Evolutionary conservation across 2,797 vertebrate genomes (phyloP).

Genomic region (Gastrophryne carolinensis): DNA sequence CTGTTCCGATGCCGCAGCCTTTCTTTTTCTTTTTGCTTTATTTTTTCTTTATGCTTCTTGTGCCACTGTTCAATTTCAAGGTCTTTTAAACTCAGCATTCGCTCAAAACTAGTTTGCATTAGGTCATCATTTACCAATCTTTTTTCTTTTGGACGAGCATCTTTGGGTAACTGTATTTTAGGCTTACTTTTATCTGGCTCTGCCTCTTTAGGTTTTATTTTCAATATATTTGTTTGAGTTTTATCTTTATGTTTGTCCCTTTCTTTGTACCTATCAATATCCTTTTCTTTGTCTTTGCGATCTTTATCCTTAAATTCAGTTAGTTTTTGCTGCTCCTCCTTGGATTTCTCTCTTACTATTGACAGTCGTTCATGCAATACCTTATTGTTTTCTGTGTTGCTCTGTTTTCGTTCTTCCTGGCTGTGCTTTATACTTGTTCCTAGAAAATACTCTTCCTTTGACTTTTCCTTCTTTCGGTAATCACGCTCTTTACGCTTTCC

Average conservation of each 20-base stretch:
- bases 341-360: conserved; percentile 79
- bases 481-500: conserved; percentile 82
- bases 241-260: conserved; percentile 90
- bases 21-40: conserved; percentile 96
- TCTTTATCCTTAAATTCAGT: conserved; percentile 86
- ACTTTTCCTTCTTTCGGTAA: conserved; percentile 87
- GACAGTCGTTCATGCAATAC: conserved; percentile 71
- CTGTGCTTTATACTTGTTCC: conserved; percentile 76
- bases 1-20: conserved; percentile 84
- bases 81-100: conserved; percentile 98
- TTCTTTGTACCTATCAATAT: conserved; percentile 85
- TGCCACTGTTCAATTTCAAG: conserved; percentile 98
- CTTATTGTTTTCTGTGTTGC: conserved; percentile 72
- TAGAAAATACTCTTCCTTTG: conserved; percentile 73
- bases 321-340: conserved; percentile 85
- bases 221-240: conserved; percentile 78
- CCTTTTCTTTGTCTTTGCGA: conserved; percentile 74
- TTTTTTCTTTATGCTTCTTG: conserved; percentile 96
- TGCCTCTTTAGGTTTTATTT: conserved; percentile 70
- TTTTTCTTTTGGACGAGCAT: conserved; percentile 90
- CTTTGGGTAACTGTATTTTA: conserved; percentile 80
- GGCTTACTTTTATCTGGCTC: conserved; percentile 83
- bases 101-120: conserved; percentile 98
- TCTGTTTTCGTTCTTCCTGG: conserved; percentile 84
- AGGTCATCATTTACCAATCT: conserved; percentile 93